Evolutionary conservation across 2,888 invertebrate genomes (phyloP).

Genomic region (Macaria notata): DNA sequence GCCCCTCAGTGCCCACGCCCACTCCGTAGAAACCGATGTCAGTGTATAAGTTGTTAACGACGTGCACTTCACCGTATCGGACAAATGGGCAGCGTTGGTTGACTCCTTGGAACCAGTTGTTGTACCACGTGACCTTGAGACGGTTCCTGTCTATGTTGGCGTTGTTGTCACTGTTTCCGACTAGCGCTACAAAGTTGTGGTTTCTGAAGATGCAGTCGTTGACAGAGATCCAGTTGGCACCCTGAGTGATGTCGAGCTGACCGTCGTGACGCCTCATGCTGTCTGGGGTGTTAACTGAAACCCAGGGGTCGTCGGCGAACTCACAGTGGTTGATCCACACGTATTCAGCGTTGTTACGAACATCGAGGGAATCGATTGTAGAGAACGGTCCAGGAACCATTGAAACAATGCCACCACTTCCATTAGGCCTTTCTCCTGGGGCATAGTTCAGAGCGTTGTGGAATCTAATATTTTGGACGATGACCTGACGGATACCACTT

Average conservation of each 20-base stretch:
- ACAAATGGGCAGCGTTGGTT: constrained; percentile 27
- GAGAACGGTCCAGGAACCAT: constrained; percentile 19
- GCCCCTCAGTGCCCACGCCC: constrained; percentile 19
- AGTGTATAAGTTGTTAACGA: constrained; percentile 30
- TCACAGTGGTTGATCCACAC: constrained; percentile 24
- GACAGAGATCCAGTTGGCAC: constrained; percentile 21
- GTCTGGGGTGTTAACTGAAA: neutral
- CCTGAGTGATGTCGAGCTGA: constrained; percentile 21
- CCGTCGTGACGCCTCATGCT: constrained; percentile 28
- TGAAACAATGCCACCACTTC: constrained; percentile 25
- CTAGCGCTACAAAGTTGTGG: constrained; percentile 22
- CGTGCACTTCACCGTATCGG: constrained; percentile 27
- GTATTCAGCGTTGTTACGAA: neutral
- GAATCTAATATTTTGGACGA: constrained; percentile 23
- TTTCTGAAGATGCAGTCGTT: constrained; percentile 31
- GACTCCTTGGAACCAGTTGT: constrained; percentile 29
- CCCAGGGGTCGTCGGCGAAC: constrained; percentile 31
- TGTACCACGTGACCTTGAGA: constrained; percentile 19
- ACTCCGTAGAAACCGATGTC: constrained; percentile 19
- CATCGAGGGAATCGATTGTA: constrained; percentile 16
- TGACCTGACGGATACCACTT: constrained; percentile 2
- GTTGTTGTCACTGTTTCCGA: constrained; percentile 24
- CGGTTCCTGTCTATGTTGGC: constrained; percentile 14
- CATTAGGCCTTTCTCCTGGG: constrained; percentile 25
- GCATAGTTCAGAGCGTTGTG: constrained; percentile 26